Evolutionary conservation across 2,888 invertebrate genomes (phyloP).

Genomic region (Ecdyonurus torrentis): DNA sequence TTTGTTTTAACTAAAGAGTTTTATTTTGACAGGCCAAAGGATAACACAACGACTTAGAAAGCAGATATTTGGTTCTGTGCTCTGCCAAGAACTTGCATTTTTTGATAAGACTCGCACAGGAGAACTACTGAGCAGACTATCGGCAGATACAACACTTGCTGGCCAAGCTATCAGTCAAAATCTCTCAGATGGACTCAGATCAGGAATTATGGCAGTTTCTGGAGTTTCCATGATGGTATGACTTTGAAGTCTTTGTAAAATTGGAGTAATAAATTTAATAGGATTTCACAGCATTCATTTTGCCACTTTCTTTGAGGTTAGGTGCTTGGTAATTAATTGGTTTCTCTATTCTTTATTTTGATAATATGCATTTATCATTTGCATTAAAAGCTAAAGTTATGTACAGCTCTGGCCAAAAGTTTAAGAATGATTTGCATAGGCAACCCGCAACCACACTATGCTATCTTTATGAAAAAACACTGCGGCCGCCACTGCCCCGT

Average conservation of each 20-base stretch:
- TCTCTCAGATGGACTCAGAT: slow-evolving; percentile 84
- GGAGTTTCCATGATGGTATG: slow-evolving; percentile 89
- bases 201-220: slow-evolving; percentile 67
- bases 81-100: slow-evolving; percentile 80
- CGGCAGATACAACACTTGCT: slow-evolving; percentile 80
- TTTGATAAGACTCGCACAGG: slow-evolving; percentile 82
- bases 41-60: slow-evolving; percentile 69
- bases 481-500: too few species aligned
- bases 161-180: slow-evolving; percentile 85
- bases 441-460: too few species aligned
- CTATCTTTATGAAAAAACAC: too few species aligned
- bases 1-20: slow-evolving; percentile 1
- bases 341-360: not conserved
- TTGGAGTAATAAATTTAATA: not conserved
- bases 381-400: too few species aligned
- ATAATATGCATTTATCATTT: too few species aligned
- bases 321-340: not conserved
- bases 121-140: slow-evolving; percentile 77
- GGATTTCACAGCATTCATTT: not conserved
- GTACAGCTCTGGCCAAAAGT: too few species aligned
- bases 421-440: too few species aligned
- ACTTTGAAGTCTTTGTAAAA: not conserved
- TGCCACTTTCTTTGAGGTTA: not conserved
- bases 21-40: slow-evolving; percentile 48
- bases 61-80: slow-evolving; percentile 58